Base-by-base conservation (phyloP, 2,888 invertebrate genomes). In the Pelosia muscerda region DNA sequence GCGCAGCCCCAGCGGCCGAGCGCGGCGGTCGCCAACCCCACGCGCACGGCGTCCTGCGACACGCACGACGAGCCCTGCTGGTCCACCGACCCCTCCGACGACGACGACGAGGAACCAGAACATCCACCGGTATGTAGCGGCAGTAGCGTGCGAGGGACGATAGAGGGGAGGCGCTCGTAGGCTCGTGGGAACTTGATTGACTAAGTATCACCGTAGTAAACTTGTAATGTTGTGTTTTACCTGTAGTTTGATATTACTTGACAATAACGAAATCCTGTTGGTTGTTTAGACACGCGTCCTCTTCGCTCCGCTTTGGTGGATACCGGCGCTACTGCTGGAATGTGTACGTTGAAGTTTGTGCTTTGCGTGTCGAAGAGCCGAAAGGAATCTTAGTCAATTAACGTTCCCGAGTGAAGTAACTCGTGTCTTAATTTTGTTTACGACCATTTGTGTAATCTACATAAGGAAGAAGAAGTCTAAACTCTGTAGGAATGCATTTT, bases 31-130 rank as follows among this genome's bases (percentile, higher is more conserved):
- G 83, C 75, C 42, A 68, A 62, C 65, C 78, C 86, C 79, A 83
- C 89, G 13, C 92, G 93, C 76, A 84, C 89, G 60, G 92, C 89
- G 65, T 95, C 90, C 58, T 91, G 92, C 82, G 92, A 92, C 84
- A 74, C 88, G 71, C 96, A 96, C 82, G 98, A 98, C 83, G 97
- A 97, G 84, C 96, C 96, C 60, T 97, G 97, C 84, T 98, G 98
- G 97, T 98, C 98, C 82, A 98, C 98, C 2, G 98, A 98, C 88
- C 98, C 98, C 85, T 98, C 98, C 74, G 98, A 98, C 81, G 98
- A 98, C 76, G 98, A 98, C 76, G 98, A 98, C 76, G 98, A 98
- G 83, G 97, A 98, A 72, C 93, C 96, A n/a, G 97, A 97, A 23
- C 96, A 96, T 78, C 89, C 94, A 75, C 94, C 94, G 88, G 94